Conservation (phyloP, 2,797 vertebrate species). For the Parambassis ranga region DNA sequence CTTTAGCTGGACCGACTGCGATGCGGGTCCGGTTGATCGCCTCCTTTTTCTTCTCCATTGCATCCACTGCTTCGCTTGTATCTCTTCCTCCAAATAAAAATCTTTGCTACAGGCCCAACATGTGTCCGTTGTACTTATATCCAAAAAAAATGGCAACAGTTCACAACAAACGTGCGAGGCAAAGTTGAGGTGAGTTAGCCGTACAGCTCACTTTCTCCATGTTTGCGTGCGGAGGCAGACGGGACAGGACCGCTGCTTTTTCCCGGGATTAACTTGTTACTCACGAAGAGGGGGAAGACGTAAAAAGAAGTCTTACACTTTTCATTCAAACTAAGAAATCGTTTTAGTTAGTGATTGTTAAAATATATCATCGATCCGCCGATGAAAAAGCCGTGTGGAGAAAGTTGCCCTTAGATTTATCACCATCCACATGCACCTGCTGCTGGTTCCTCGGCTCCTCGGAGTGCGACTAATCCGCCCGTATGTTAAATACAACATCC, state of each 20-base stretch:
- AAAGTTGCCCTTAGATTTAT: constrained; percentile 8
- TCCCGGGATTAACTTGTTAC: constrained; percentile 6
- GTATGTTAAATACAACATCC: background rate
- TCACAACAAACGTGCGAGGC: background rate
- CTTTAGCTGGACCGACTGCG: constrained; percentile 35
- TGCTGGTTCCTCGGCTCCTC: background rate
- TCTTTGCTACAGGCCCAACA: background rate
- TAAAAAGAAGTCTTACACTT: background rate
- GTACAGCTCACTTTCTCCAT: constrained; percentile 36
- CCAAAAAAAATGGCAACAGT: background rate
- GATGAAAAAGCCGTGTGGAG: background rate
- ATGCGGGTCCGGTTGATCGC: constrained; percentile 2
- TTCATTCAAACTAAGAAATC: rapidly evolving
- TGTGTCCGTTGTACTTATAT: background rate
- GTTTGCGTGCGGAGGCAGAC: constrained; percentile 6
- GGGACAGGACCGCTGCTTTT: constrained; percentile 1
- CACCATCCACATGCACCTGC: constrained; percentile 68
- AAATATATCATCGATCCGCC: background rate
- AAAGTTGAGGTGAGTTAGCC: background rate
- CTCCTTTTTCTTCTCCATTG: constrained; percentile 65
- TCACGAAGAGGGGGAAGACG: background rate
- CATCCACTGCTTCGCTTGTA: background rate
- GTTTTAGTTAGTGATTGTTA: background rate
- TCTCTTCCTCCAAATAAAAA: no score
- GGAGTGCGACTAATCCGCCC: background rate